Percentiles rank a stretch among this genome's conserved stretches.
Conservation (phyloP, 37 sponge, comb jelly and placozoan species). For the Hormiphora californensis region DNA sequence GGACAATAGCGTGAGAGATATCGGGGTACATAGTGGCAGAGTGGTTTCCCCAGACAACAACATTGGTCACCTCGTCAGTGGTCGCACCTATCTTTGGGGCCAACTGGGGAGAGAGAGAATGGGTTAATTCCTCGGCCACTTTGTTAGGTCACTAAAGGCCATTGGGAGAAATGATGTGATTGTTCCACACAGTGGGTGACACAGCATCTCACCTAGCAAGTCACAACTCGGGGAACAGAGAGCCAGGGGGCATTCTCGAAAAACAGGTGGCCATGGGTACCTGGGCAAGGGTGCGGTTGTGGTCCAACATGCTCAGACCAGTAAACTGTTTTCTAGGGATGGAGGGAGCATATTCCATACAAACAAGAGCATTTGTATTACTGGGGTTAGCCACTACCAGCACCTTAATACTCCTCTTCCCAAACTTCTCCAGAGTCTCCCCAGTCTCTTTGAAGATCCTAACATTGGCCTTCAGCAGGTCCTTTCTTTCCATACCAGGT, state of each 20-base stretch:
- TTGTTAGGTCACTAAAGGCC: too few species aligned
- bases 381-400: conserved; percentile 3
- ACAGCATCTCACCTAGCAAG: not conserved
- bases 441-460: conserved; percentile 89
- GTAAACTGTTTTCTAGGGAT: not conserved
- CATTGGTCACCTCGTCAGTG: not conserved
- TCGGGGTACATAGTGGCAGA: conserved; percentile 21
- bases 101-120: not conserved
- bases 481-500: conserved; percentile 92
- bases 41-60: conserved; percentile 21
- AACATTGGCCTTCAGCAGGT: conserved; percentile 86
- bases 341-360: not conserved
- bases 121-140: not conserved
- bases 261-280: not conserved
- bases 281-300: conserved; percentile 1
- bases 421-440: conserved; percentile 70
- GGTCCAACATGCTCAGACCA: not conserved
- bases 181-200: too few species aligned
- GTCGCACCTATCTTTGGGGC: not conserved
- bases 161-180: too few species aligned
- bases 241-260: not conserved
- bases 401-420: conserved; percentile 92
- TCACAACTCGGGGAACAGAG: not conserved
- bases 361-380: conserved; percentile 1
- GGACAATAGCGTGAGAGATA: not conserved